These are phyloP conservation scores for Agrotis segetum DNA, from an alignment of 2,888 invertebrate genomes.

Conservation along the genomic window DNA sequence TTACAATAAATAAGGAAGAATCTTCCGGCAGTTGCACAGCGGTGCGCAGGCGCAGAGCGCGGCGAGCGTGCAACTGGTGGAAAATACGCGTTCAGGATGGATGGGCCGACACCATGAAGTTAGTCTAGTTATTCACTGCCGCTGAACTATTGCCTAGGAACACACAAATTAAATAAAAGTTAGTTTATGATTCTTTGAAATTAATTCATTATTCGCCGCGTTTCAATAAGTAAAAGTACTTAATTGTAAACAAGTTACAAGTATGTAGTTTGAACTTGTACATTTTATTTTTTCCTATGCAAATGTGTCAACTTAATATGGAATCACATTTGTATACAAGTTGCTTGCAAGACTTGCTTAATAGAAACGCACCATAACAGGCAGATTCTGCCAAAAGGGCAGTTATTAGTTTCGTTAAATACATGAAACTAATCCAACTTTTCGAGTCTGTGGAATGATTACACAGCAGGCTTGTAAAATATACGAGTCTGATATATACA, in stretches of 20 bases:
- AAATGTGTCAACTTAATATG: too few species aligned
- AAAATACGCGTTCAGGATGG: slow-evolving; percentile 84
- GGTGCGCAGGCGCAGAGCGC: slow-evolving; percentile 61
- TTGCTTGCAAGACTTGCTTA: too few species aligned
- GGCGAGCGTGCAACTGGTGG: slow-evolving; percentile 87
- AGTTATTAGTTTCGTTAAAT: neutral
- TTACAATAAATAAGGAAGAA: slow-evolving; percentile 65
- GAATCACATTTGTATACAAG: too few species aligned
- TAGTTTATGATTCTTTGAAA: slow-evolving; percentile 29
- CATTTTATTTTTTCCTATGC: too few species aligned
- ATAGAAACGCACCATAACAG: too few species aligned
- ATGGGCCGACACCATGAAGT: slow-evolving; percentile 84
- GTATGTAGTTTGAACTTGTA: too few species aligned
- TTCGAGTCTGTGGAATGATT: neutral
- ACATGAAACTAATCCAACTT: neutral
- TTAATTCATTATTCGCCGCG: neutral
- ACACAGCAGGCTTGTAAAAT: too few species aligned
- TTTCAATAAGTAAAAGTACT: too few species aligned
- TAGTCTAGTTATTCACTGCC: slow-evolving; percentile 76
- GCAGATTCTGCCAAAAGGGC: neutral
- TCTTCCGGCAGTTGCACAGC: slow-evolving; percentile 90
- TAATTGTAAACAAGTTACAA: too few species aligned
- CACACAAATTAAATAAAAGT: slow-evolving; percentile 64
- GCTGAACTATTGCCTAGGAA: slow-evolving; percentile 79
- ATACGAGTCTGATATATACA: too few species aligned